phyloP scores from a whole-genome alignment of 2,797 vertebrate genomes.

The Heteromormyrus szaboi region DNA sequence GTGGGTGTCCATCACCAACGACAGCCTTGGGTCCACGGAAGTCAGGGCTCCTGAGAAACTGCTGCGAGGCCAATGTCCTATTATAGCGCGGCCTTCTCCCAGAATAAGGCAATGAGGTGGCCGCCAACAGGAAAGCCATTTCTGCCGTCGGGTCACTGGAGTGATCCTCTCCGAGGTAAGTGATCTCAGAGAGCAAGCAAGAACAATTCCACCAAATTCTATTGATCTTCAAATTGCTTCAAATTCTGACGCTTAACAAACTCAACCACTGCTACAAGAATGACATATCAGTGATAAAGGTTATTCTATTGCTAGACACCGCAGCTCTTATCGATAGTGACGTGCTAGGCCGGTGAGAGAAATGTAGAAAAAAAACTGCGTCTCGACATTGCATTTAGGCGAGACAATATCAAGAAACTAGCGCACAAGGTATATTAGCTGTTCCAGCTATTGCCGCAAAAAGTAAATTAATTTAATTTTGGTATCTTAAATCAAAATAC shows the following conservation, averaged over 20 bases:
- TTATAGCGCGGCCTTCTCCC: constrained; percentile 44
- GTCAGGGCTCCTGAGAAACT: constrained; percentile 39
- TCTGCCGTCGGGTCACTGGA: constrained; percentile 32
- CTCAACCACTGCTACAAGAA: background rate
- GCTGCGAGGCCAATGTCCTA: constrained; percentile 42
- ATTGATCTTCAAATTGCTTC: background rate
- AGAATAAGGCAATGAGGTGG: constrained; percentile 40
- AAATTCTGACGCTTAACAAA: background rate
- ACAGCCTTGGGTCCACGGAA: constrained; percentile 41
- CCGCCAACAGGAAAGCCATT: constrained; percentile 32
- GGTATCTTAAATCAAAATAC: background rate
- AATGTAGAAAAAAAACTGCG: background rate
- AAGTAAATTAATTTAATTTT: background rate
- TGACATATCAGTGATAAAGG: background rate
- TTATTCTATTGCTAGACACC: background rate
- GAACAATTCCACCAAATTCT: constrained; percentile 29
- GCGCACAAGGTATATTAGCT: background rate
- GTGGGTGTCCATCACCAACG: constrained; percentile 59
- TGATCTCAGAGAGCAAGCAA: constrained; percentile 48
- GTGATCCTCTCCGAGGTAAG: constrained; percentile 34
- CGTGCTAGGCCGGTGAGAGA: background rate
- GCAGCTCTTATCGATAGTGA: background rate
- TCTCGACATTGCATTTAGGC: background rate
- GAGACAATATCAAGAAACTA: background rate
- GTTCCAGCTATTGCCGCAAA: background rate